Evolutionary conservation across 2,113 vertebrate species (phyloP), one percentile per base, ranked within the genome.

Genomic region (Gopherus flavomarginatus): DNA sequence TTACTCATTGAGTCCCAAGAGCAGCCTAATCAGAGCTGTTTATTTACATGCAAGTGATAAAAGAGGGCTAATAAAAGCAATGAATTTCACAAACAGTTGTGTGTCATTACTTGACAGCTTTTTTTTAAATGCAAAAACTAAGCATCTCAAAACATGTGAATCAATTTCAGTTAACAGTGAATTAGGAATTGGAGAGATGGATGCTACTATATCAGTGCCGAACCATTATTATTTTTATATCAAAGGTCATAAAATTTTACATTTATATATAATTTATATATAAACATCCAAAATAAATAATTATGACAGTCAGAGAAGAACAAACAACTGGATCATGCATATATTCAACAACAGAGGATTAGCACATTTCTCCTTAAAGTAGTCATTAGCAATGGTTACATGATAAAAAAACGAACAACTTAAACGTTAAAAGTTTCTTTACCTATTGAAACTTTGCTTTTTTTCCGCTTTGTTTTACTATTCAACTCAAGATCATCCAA

Each of bases 181-280:
- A 85, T n/a, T 90, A 94, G 47, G 42, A 42, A 86, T 17, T 89
- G 75, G 24, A 89, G 42, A 96, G 75, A 53, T 38, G 47, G 27
- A 72, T 57, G 86, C n/a, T 89, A 54, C 47, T 90, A 93, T 88
- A 69, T 80, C 53, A 78, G 80, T 65, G 49, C 31, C 83, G 53
- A 13, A n/a, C 88, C 77, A 90, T 94, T 90, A 90, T 94, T 89
- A 29, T 29, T 69, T 35, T 57, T 92, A 47, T 38, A 65, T 83
- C 38, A 95, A 86, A 93, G 31, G 31, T 11, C 81, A 59, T 1
- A 44, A 38, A 49, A 95, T 90, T 85, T 14, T 47, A 10, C 82
- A 92, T 90, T 86, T 86, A 69, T 83, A 80, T 56, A 77, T 53
- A 86, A 92, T 90, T 86, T 86, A 69, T 83, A 80, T 56, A 77